Base-by-base conservation (phyloP, 2,888 invertebrate genomes). In the Lacanobia oleracea region DNA sequence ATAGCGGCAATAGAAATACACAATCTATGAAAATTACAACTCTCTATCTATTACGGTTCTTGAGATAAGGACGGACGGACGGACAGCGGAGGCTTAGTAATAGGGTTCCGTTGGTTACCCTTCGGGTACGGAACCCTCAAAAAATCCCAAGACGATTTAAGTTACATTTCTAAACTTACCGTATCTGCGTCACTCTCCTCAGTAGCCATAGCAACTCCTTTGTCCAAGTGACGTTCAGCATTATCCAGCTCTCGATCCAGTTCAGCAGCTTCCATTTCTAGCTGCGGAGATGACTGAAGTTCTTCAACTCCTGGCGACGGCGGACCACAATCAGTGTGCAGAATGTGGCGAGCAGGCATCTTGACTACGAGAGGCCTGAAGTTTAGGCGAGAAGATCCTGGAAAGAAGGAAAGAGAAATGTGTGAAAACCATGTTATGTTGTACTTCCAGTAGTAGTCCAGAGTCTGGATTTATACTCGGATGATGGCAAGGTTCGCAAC, bases 141-240 rank as follows among this genome's bases (percentile, higher is more conserved):
- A n/a, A n/a, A n/a, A n/a, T n/a, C 18, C 3, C n/a, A 48, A 48
- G n/a, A 12, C 27, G 27, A 27, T 67, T 51, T 14, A n/a, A 23
- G 51, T 45, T 9, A 63, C 3, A 27, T 45, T 37, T 45, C 14
- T 48, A 67, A 50, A 91, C 95, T 93, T 82, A 96, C 96, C 91
- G 94, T 94, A 50, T 96, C 95, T 53, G 90, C 92, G 79, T 96
- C 96, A 70, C 95, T 95, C 79, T 96, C 96, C 67, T 94, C 95
- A 1, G 93, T 92, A 27, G 96, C 96, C 69, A 96, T 92, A 45
- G 94, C 91, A 5, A 93, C 92, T 40, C 90, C 94, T 72, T 89
- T 91, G 8, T 94, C 91, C 74, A 95, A 86, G 54, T 93, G 94
- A 48, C 91, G 91, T 76, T 95, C 95, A 66, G 92, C 94, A 59